Evolutionary conservation across 2,797 vertebrate species (phyloP), one percentile per base, ranked within the genome.

Genomic region (Stomatorhinus walkeri): DNA sequence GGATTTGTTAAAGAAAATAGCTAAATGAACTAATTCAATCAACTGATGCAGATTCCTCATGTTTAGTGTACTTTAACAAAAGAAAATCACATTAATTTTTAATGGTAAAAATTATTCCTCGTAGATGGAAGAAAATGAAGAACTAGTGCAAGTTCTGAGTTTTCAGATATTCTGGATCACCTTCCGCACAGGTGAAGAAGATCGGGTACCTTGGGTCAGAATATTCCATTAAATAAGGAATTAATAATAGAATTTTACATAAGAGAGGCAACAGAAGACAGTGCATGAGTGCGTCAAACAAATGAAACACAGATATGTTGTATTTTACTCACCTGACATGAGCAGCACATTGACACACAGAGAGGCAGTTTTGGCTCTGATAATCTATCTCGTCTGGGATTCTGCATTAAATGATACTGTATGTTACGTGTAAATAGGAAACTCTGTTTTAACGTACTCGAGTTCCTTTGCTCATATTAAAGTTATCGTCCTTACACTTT

Each of bases 1-100:
- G 89, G 89, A 79, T 91, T 86, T 48, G 92, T 92, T 91, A 92
- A 90, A 91, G 92, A 89, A 64, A 64, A 64, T 1, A 28, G 9
- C 22, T 64, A 64, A 88, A 9, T 79, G 28, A 88, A 61, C n/a
- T n/a, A 88, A 54, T 32, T 28, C 4, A 83, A 61, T 83, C 88
- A 1, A 56, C 48, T 52, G n/a, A 6, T 56, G 1, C 64, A 46
- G 48, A 85, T 51, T 85, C 48, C 24, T 52, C 6, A 0, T 32
- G 46, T 19, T 85, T 54, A 85, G 83, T 52, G 46, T 28, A 85
- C 48, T n/a, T 46, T 32, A n/a, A 52, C 24, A 51, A 49, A 49
- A 51, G 46, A 49, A 84, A 84, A 85, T 36, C 43, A 24, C 28
- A 36, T 12, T 5, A 40, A 32, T 16, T 40, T 76, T 19, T 32